Evolutionary conservation across 2,113 vertebrate genomes (phyloP).

Genomic region (Trochalopteron elliotii): DNA sequence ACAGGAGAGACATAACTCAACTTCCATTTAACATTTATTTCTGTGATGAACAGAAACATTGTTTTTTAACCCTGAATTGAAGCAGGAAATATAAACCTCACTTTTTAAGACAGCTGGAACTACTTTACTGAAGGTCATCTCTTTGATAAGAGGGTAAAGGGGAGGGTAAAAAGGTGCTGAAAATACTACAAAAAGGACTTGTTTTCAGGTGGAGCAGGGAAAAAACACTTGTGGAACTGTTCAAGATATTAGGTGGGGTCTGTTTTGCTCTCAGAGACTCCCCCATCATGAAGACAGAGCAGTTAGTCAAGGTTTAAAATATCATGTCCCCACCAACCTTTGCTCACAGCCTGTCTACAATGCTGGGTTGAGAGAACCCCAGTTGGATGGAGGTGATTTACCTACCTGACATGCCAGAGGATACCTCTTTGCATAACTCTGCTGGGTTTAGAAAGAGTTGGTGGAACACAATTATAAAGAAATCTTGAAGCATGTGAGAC

Average conservation of each 20-base stretch:
- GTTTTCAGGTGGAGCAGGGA: rapidly evolving
- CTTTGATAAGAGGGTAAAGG: not conserved
- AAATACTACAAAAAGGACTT: not conserved
- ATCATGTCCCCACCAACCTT: not conserved
- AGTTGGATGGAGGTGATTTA: not conserved
- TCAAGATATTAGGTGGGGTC: not conserved
- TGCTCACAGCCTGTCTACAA: not conserved
- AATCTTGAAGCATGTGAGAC: not conserved
- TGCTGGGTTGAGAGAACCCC: not conserved
- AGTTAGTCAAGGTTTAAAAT: not conserved
- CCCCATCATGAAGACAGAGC: not conserved
- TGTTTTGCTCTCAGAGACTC: not conserved
- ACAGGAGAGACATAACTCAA: conserved; percentile 55
- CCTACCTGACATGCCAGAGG: not conserved
- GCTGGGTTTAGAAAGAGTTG: not conserved
- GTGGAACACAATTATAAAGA: not conserved
- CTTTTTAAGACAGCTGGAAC: not conserved
- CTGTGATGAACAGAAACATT: conserved; percentile 38
- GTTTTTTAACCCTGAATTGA: conserved; percentile 33
- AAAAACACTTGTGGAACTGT: not conserved
- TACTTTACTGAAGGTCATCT: not conserved
- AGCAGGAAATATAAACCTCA: not conserved
- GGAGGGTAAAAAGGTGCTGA: not conserved
- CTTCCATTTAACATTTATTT: conserved; percentile 45
- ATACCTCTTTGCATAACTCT: not conserved